Conservation (phyloP, 2,797 vertebrate species). For the Fringilla coelebs region DNA sequence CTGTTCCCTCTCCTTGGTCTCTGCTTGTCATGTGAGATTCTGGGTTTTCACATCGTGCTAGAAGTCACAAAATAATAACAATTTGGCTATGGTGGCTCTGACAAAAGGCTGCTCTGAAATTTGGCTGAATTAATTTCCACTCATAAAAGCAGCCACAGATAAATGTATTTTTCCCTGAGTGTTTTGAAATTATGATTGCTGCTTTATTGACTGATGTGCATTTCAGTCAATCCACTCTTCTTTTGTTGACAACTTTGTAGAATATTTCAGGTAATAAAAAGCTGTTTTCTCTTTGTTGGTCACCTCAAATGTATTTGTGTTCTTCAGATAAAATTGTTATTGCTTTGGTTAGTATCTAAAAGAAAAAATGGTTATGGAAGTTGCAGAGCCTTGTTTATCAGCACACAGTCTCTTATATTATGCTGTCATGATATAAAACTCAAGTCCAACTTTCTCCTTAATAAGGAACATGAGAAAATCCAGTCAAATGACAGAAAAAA, state of each 20-base stretch:
- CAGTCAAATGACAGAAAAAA: background rate
- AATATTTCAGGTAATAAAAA: slow-evolving; percentile 7
- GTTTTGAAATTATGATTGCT: background rate
- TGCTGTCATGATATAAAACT: background rate
- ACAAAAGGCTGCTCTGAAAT: background rate
- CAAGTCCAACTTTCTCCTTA: background rate
- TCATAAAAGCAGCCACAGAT: slow-evolving; percentile 12
- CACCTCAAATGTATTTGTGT: background rate
- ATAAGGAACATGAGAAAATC: background rate
- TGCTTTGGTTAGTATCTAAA: background rate
- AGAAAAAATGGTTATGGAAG: background rate
- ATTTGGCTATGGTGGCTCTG: background rate
- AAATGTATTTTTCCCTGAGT: slow-evolving; percentile 16
- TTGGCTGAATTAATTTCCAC: slow-evolving; percentile 4
- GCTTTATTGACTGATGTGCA: slow-evolving; percentile 7
- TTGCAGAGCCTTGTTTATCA: background rate
- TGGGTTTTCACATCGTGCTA: background rate
- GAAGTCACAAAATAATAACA: background rate
- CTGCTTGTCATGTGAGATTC: background rate
- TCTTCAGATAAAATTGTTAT: background rate
- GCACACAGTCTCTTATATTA: background rate
- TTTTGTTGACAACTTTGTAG: background rate
- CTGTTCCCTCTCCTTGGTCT: background rate
- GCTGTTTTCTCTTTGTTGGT: slow-evolving; percentile 5
- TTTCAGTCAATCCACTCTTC: background rate